A percentile compares a stretch with the other conserved stretches of the same genome.
Conservation (phyloP, 2,797 vertebrate species). For the Dromococcyx pavoninus region DNA sequence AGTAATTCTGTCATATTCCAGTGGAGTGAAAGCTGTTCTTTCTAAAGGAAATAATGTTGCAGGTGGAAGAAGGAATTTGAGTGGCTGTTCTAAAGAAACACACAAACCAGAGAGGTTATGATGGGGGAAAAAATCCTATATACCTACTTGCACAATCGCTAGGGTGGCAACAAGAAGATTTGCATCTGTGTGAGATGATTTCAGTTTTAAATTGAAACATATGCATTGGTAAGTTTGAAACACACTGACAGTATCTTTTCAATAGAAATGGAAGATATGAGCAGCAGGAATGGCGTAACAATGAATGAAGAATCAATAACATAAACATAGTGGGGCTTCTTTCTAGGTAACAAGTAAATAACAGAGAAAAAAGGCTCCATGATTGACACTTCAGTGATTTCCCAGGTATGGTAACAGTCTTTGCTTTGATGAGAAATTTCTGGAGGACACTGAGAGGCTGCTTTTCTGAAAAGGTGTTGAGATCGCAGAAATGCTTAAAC, state of each 20-base stretch:
- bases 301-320: not conserved
- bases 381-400: not conserved
- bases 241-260: not conserved
- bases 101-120: not conserved
- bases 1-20: not conserved
- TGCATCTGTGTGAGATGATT: not conserved
- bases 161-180: not conserved
- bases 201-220: conserved; percentile 21
- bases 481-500: not conserved
- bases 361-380: not conserved
- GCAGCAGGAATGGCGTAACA: not conserved
- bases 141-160: not conserved
- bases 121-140: rapidly evolving
- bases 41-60: not conserved
- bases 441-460: not conserved
- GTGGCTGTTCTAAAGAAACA: not conserved
- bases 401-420: not conserved
- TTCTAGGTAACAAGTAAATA: conserved; percentile 5
- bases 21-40: not conserved
- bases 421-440: conserved; percentile 1
- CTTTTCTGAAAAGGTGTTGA: not conserved
- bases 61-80: conserved; percentile 1
- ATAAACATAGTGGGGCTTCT: not conserved
- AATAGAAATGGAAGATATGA: not conserved
- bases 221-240: not conserved